Evolutionary conservation across 2,797 vertebrate genomes (phyloP).

Genomic region (Siniperca scherzeri): DNA sequence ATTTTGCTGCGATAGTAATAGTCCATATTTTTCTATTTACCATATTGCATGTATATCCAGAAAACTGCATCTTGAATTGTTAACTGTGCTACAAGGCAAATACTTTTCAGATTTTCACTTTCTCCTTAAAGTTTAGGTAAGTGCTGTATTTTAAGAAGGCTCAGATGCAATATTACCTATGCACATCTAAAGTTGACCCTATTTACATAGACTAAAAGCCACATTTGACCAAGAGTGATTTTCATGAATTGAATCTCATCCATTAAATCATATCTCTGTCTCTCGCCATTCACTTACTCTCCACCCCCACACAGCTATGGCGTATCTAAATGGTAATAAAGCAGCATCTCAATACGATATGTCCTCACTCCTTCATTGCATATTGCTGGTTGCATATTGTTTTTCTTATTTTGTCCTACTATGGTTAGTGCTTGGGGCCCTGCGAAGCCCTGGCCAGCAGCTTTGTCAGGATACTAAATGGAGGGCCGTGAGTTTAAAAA

Average conservation of each 20-base stretch:
- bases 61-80: conserved; percentile 7
- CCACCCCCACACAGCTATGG: conserved; percentile 26
- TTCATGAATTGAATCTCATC: conserved; percentile 72
- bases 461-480: conserved; percentile 91
- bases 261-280: conserved; percentile 71
- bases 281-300: conserved; percentile 30
- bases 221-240: conserved; percentile 75
- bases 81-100: background rate
- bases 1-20: background rate
- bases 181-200: conserved; percentile 60
- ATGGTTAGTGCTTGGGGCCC: conserved; percentile 41
- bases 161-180: conserved; percentile 29
- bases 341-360: conserved; percentile 69
- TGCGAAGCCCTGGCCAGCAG: conserved; percentile 64
- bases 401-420: conserved; percentile 54
- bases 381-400: conserved; percentile 71
- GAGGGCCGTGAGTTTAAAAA: conserved; percentile 91
- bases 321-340: conserved; percentile 85
- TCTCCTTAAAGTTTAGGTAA: conserved; percentile 26
- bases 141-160: conserved; percentile 9
- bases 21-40: background rate
- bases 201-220: conserved; percentile 60
- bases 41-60: background rate
- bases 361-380: conserved; percentile 55
- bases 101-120: background rate